These are phyloP conservation scores for Motacilla tschutschensis DNA, from an alignment of 2,113 vertebrate species.

Conservation along the genomic window DNA sequence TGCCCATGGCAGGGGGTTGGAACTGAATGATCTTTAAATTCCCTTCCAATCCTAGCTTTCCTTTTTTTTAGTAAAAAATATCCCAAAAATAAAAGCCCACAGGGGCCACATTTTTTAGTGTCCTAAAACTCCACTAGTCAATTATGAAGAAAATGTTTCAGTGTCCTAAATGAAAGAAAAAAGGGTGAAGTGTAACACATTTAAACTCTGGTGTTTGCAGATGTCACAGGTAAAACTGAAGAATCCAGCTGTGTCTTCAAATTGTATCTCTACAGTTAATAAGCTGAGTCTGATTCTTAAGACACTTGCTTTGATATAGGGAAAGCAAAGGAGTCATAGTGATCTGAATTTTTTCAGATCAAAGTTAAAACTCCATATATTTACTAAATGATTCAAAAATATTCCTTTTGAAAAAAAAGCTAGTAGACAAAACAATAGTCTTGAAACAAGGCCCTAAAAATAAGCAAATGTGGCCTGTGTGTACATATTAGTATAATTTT, in stretches of 20 bases:
- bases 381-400: neutral
- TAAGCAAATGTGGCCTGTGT: neutral
- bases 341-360: neutral
- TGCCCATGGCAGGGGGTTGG: rapidly evolving
- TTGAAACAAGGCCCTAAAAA: conserved; percentile 3
- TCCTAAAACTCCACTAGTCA: neutral
- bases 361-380: neutral
- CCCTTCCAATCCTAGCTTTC: neutral
- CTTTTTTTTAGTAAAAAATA: neutral
- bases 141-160: neutral
- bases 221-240: neutral
- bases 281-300: neutral
- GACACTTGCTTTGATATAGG: neutral
- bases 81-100: neutral
- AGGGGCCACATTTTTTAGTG: neutral
- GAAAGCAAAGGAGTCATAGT: neutral
- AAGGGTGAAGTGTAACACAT: neutral
- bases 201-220: neutral
- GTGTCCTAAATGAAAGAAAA: neutral
- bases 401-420: neutral
- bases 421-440: neutral
- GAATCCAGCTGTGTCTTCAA: neutral
- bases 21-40: neutral
- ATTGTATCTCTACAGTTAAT: neutral
- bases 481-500: conserved; percentile 29